Conservation (phyloP, 30 jellyfish, hydroid and myxozoan genomes). For the Pseudorhiza aurosa region DNA sequence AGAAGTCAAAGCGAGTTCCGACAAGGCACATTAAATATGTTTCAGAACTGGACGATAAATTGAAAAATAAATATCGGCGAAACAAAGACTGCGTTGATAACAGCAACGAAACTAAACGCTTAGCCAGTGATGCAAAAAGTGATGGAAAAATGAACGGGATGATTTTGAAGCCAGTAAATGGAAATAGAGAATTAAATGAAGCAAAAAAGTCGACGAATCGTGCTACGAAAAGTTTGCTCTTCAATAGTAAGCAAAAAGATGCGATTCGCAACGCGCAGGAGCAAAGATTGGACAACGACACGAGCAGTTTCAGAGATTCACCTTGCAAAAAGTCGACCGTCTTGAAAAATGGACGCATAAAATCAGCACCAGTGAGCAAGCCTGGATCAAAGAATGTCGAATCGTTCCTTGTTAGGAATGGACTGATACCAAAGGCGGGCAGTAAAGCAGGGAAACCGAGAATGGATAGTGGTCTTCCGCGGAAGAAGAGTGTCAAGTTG, state of each 20-base stretch:
- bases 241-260: too few relatives aligned
- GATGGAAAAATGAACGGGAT: not conserved
- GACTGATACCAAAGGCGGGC: slow-evolving; percentile 69
- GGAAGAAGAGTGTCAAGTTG: slow-evolving; percentile 81
- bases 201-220: not conserved
- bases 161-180: not conserved
- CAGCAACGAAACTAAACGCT: slow-evolving; percentile 10
- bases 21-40: slow-evolving; percentile 89
- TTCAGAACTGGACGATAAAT: slow-evolving; percentile 79
- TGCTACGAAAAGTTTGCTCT: not conserved
- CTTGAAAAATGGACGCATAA: slow-evolving; percentile 16
- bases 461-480: not conserved
- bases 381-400: slow-evolving; percentile 55
- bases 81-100: not conserved
- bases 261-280: too few relatives aligned
- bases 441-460: slow-evolving; percentile 22
- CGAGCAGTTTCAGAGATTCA: too few relatives aligned
- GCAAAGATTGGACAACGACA: too few relatives aligned
- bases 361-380: slow-evolving; percentile 29
- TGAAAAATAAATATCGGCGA: slow-evolving; percentile 69
- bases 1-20: slow-evolving; percentile 86
- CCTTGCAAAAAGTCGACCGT: not conserved
- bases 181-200: not conserved
- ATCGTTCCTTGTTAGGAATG: slow-evolving; percentile 84
- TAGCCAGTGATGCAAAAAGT: not conserved